A percentile compares a stretch with the other conserved stretches of the same genome.
phyloP scores from a whole-genome alignment of 2,113 vertebrate genomes.

The Albula glossodonta region DNA sequence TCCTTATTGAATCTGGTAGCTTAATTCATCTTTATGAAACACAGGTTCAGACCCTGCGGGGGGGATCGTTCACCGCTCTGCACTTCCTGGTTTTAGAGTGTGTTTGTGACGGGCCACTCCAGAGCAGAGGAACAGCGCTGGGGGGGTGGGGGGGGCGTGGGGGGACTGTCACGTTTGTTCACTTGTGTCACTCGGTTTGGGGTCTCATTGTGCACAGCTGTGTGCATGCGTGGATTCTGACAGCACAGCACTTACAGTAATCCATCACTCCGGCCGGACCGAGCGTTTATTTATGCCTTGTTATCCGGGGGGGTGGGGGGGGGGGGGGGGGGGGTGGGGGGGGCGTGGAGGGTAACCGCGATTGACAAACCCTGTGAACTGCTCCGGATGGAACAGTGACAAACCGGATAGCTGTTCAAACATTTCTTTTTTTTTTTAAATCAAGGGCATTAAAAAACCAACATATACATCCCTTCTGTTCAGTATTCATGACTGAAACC shows the following conservation, averaged over 20 bases:
- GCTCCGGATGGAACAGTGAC: background rate
- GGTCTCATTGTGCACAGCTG: background rate
- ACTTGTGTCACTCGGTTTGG: background rate
- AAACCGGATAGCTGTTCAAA: background rate
- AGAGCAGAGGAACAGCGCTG: background rate
- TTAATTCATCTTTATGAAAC: no score
- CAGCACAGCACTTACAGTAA: constrained; percentile 26
- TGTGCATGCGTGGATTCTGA: background rate
- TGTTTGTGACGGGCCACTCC: background rate
- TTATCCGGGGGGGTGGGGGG: background rate
- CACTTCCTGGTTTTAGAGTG: background rate
- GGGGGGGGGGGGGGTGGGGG: background rate
- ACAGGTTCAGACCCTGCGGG: no score
- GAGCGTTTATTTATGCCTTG: constrained; percentile 1
- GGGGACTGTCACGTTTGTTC: background rate
- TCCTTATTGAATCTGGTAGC: no score
- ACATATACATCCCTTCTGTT: background rate
- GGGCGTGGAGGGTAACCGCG: background rate
- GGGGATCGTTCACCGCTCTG: no score
- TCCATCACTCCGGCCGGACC: background rate
- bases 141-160: constrained; percentile 1
- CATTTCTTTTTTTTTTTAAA: background rate
- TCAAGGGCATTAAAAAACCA: background rate
- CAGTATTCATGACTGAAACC: background rate
- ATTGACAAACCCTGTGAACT: background rate